These are phyloP conservation scores for Azemiops feae DNA, from an alignment of 2,113 vertebrate genomes.

Conservation along the genomic window DNA sequence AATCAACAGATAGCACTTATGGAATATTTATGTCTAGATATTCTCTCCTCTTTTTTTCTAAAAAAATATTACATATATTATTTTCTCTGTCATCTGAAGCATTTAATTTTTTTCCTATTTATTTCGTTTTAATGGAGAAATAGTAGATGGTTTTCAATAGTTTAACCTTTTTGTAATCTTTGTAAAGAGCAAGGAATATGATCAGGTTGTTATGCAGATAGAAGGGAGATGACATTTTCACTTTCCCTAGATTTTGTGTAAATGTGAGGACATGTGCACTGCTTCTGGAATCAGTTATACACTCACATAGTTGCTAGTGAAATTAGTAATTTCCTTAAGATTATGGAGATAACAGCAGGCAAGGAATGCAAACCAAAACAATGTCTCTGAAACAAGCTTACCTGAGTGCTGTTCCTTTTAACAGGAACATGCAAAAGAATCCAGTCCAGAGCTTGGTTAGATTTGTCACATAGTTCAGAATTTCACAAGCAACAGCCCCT, in stretches of 20 bases:
- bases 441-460: not conserved
- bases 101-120: not conserved
- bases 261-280: not conserved
- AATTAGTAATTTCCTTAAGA: not conserved
- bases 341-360: not conserved
- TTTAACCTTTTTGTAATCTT: not conserved
- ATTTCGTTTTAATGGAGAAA: not conserved
- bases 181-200: not conserved
- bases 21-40: not conserved
- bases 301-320: not conserved
- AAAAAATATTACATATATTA: not conserved
- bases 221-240: not conserved
- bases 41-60: not conserved
- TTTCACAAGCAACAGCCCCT: not conserved
- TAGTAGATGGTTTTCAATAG: not conserved
- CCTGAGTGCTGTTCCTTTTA: not conserved
- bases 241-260: not conserved
- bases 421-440: not conserved
- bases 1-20: not conserved
- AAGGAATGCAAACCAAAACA: not conserved
- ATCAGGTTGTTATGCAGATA: not conserved
- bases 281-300: not conserved
- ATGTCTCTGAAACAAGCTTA: not conserved
- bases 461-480: not conserved
- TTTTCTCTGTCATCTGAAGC: rapidly evolving